Evolutionary conservation across 2,113 vertebrate genomes (phyloP).

Genomic region (Indri indri): DNA sequence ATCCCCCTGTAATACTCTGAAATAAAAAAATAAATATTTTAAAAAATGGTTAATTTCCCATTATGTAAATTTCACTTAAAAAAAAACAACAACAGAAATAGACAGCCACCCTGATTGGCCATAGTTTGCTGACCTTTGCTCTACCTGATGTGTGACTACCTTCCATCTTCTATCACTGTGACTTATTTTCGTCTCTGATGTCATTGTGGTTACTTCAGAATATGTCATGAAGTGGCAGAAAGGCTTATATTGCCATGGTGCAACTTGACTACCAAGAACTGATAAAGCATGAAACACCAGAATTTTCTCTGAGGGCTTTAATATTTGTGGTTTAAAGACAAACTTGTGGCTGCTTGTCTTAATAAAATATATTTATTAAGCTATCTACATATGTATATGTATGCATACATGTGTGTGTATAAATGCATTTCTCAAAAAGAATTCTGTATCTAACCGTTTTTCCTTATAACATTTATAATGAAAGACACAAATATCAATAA

Average conservation of each 20-base stretch:
- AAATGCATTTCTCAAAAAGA: neutral
- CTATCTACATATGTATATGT: neutral
- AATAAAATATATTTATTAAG: constrained; percentile 17
- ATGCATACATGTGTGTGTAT: neutral
- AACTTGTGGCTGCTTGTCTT: neutral
- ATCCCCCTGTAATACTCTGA: too few relatives aligned
- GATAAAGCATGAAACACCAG: neutral
- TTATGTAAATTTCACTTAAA: neutral
- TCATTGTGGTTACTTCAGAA: neutral
- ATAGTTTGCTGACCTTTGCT: neutral
- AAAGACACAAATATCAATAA: neutral
- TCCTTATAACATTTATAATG: neutral
- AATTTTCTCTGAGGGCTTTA: neutral
- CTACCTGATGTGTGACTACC: neutral
- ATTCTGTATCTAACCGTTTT: neutral
- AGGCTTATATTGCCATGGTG: neutral
- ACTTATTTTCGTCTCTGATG: neutral
- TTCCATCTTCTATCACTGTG: neutral
- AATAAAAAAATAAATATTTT: too few relatives aligned
- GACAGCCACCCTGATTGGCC: neutral
- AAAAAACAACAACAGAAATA: neutral
- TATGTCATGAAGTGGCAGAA: neutral
- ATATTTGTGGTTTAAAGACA: neutral
- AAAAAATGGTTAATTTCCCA: neutral
- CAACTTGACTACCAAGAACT: neutral